These are phyloP conservation scores for Carassius gibelio DNA, from an alignment of 2,113 vertebrate species.

Conservation along the genomic window DNA sequence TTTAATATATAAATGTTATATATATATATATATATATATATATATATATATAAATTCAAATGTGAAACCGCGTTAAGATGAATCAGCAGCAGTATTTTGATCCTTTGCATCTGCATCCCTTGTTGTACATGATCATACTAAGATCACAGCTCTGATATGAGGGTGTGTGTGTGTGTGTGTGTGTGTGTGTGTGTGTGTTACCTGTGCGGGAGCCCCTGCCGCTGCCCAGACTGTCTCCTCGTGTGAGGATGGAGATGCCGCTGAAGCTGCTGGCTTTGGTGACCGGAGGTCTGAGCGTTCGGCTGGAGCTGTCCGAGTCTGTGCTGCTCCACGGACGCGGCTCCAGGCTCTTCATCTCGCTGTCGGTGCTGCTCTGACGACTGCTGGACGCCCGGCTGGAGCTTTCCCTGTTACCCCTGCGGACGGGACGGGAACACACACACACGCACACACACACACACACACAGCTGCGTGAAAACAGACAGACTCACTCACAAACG, in stretches of 20 bases:
- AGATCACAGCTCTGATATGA: neutral
- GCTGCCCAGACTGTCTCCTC: slow-evolving; percentile 92
- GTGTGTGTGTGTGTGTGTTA: slow-evolving; percentile 53
- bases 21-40: too few relatives aligned
- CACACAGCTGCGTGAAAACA: neutral
- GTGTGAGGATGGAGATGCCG: slow-evolving; percentile 96
- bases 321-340: slow-evolving; percentile 99
- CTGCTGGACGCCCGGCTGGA: slow-evolving; percentile 90
- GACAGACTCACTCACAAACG: neutral
- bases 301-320: slow-evolving; percentile 91
- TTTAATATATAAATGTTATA: too few relatives aligned
- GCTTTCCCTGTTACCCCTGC: slow-evolving; percentile 88
- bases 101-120: neutral
- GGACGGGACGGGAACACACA: slow-evolving; percentile 24
- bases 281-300: slow-evolving; percentile 89
- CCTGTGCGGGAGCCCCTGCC: slow-evolving; percentile 87
- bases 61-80: neutral
- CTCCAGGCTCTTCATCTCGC: slow-evolving; percentile 93
- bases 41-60: too few relatives aligned
- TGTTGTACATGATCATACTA: neutral
- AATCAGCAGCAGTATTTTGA: neutral
- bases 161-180: neutral
- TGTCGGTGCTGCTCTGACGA: slow-evolving; percentile 98
- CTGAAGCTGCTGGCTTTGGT: slow-evolving; percentile 99
- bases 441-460: neutral